Evolutionary conservation across 2,888 invertebrate species (phyloP), one percentile per base, ranked within the genome.

Genomic region (Atrina japonica): DNA sequence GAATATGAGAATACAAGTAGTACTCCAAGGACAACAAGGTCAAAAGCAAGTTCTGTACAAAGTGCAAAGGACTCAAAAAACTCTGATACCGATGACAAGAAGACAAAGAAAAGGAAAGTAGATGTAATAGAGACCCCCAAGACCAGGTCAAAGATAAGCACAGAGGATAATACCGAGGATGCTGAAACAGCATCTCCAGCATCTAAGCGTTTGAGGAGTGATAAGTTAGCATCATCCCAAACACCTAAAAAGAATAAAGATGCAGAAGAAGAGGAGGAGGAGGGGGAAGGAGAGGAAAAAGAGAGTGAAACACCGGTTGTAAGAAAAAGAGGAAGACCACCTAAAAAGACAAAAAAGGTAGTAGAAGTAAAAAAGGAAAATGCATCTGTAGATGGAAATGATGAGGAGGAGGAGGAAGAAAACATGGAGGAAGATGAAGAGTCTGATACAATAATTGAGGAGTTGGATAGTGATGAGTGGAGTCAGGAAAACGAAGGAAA

Each of bases 261-360:
- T 14, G 59, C 16, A 25, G 59, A 18, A 27, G 53, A 59, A 25
- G 59, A 59, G n/a, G n/a, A 23, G 23, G 59, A 40, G n/a, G 18
- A 21, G 21, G 56, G 27, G 14, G 27, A 16, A 43, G 45, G 18
- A n/a, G 43, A 23, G 18, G 27, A 25, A 9, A 27, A 59, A 27
- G 47, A 9, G 5, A 47, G 18, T 18, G 47, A 18, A 16, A 52
- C 52, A 21, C 25, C 52, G 11, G 23, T 23, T 5, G 25, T 21
- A 18, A 61, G 43, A 30, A 49, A 35, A 18, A 61, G 49, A 49
- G 49, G 49, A 49, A 27, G 49, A n/a, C 41, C 47, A 3, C 49
- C 61, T 18, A 43, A 61, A 14, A 49, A 23, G 23, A 14, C 45
- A 45, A 59, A 59, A 18, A n/a, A 27, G 23, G 45, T 11, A 43